Evolutionary conservation across 2,113 vertebrate genomes (phyloP).

Genomic region (Synodontis membranacea): DNA sequence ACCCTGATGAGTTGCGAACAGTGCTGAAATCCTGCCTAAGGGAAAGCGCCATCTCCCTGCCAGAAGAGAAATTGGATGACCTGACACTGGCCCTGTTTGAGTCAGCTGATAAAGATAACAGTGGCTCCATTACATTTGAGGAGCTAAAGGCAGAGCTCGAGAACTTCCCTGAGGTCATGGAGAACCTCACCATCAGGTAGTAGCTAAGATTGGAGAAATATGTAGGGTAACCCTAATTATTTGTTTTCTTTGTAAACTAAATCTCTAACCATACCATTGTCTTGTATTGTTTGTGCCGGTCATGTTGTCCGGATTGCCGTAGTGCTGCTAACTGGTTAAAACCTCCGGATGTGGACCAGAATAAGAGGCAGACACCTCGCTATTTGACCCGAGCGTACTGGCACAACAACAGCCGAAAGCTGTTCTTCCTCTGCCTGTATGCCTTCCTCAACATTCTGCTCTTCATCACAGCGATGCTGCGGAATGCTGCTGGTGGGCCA

Average conservation of each 20-base stretch:
- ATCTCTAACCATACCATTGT: background rate
- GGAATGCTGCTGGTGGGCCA: constrained; percentile 52
- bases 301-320: background rate
- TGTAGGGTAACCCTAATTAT: background rate
- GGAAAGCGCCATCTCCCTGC: constrained; percentile 84
- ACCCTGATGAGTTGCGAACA: constrained; percentile 76
- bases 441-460: constrained; percentile 71
- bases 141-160: constrained; percentile 84
- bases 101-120: constrained; percentile 80
- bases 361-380: constrained; percentile 60
- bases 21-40: constrained; percentile 82
- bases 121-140: constrained; percentile 87
- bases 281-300: background rate
- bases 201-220: background rate
- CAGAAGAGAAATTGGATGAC: constrained; percentile 81
- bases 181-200: constrained; percentile 90
- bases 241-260: background rate
- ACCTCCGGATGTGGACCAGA: constrained; percentile 63
- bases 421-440: constrained; percentile 76
- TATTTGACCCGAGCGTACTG: constrained; percentile 75
- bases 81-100: constrained; percentile 82
- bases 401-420: constrained; percentile 79
- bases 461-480: constrained; percentile 68
- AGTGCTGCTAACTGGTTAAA: constrained; percentile 86
- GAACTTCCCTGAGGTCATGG: constrained; percentile 83